Evolutionary conservation across 2,888 invertebrate species (phyloP), one percentile per base, ranked within the genome.

Genomic region (Lepidochrysops patricia): DNA sequence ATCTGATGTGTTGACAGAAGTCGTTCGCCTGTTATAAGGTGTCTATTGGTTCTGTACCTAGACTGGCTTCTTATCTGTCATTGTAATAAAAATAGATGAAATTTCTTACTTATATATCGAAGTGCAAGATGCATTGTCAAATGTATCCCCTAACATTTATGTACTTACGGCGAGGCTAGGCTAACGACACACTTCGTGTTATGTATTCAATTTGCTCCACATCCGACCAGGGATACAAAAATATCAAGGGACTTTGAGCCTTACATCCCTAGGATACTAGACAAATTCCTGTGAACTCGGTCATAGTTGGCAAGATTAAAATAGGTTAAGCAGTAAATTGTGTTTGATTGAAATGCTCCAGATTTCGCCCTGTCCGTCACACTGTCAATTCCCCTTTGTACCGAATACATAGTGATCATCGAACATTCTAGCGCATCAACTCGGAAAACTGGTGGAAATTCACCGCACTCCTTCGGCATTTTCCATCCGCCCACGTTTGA

Each of bases 301-400:
- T 27, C 19, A 26, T 59, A 59, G 61, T 63, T 57, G 32, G 49
- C 37, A 57, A 25, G 60, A 56, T 64, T 63, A 63, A 62, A 58
- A 62, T 62, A 59, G 62, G 65, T 64, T 65, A 62, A 66, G 64
- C 66, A 69, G 66, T 78, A 76, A 79, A 80, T 80, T 80, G 79
- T 64, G 57, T 58, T 64, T 77, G 77, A 82, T 80, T 82, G 79
- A 79, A 79, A 73, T 74, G 82, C 73, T 79, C 82, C 72, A 81
- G 77, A 80, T 82, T 78, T 75, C 66, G 70, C 68, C 62, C 59
- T 57, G 59, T 67, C 57, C 64, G 64, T 62, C 63, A 66, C 56
- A 48, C 58, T 57, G 56, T 60, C 62, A 66, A 67, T 62, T 65
- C 61, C 15, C 50, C 34, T 48, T 12, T 37, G 32, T 9, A 32